Evolutionary conservation across 2,888 invertebrate genomes (phyloP), one percentile per base, ranked within the genome.

Genomic region (Maniola hyperantus): DNA sequence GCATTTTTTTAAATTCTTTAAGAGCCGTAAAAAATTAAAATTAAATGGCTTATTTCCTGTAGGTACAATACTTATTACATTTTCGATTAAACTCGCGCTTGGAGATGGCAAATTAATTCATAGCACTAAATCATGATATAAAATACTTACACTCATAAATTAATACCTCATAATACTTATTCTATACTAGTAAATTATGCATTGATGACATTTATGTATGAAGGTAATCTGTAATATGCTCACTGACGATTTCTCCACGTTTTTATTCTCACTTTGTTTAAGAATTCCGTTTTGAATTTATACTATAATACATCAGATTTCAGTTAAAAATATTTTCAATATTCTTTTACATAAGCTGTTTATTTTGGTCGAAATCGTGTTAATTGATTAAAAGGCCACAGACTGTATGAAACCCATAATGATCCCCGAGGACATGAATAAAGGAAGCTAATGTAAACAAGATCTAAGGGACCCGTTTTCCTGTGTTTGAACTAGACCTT

Each of bases 201-300:
- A 66, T 63, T 59, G 69, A 69, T 66, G 72, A 72, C 72, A 70
- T 66, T 70, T 63, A 73, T 64, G 66, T 71, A 73, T 70, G 71
- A 71, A 68, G 39, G 72, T 68, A 72, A 72, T 73, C 65, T 70
- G 65, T 72, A 71, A 70, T 63, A 26, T 61, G 67, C 67, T 70
- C 68, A 67, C 67, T 67, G 71, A 68, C 66, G 54, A 68, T 26
- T 26, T 26, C 59, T 70, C 42, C 58, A 58, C 63, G 54, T 62
- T 71, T 73, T 72, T 65, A 70, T 68, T 57, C 46, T 51, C 57
- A 59, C 66, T 71, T 62, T 64, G 66, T 68, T 71, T 66, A 65
- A 58, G 58, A 66, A 65, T n/a, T n/a, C n/a, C n/a, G n/a, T n/a
- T 67, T 66, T 20, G 48, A 64, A 66, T 69, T 66, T 60, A 69